Percentiles rank a stretch among this genome's conserved stretches.
These are phyloP conservation scores for Anthoscopus minutus DNA, from an alignment of 2,113 vertebrate species.

Conservation along the genomic window DNA sequence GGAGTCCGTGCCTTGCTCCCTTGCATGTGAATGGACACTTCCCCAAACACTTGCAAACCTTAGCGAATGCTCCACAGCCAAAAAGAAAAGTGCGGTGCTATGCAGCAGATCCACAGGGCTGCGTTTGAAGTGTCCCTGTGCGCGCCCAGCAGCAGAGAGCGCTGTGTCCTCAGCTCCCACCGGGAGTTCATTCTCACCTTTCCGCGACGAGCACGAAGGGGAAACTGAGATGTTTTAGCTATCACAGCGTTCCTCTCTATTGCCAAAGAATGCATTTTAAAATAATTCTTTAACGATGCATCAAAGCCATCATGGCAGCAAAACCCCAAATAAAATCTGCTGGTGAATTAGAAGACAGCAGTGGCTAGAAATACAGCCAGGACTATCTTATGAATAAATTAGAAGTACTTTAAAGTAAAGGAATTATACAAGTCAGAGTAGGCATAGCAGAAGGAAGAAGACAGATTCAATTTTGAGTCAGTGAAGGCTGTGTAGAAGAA, in stretches of 20 bases:
- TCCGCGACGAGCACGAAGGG: accelerated
- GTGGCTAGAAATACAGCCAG: neutral
- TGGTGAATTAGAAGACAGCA: neutral
- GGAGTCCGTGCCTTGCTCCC: neutral
- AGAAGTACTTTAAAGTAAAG: neutral
- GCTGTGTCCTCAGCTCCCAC: neutral
- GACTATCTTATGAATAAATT: neutral
- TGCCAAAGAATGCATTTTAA: neutral
- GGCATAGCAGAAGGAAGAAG: neutral
- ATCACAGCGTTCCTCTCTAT: neutral
- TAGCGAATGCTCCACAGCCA: neutral
- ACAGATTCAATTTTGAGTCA: neutral
- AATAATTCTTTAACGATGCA: neutral
- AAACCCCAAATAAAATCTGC: neutral
- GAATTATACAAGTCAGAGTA: neutral
- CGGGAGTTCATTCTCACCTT: neutral
- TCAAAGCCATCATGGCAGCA: neutral
- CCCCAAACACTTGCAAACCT: neutral
- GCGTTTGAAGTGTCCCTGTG: neutral
- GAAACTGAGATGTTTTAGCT: neutral
- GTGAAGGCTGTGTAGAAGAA: neutral
- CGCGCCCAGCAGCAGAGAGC: neutral
- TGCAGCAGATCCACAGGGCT: neutral
- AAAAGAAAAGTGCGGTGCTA: neutral
- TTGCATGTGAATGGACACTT: neutral